These are phyloP conservation scores for Dasypogon diadema DNA, from an alignment of 2,888 invertebrate species.

Conservation along the genomic window DNA sequence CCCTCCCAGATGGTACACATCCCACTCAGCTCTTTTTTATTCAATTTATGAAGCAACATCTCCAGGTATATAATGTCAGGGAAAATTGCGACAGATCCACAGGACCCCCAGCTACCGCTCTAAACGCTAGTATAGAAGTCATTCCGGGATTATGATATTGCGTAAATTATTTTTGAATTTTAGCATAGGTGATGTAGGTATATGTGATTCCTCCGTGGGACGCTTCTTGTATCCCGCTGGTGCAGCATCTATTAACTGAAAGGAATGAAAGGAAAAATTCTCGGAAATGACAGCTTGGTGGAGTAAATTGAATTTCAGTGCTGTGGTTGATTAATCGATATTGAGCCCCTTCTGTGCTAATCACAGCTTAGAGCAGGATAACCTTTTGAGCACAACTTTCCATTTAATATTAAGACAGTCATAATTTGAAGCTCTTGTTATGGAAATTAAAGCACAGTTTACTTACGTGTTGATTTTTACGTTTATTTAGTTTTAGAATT, in stretches of 20 bases:
- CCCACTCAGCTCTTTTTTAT: conserved; percentile 12
- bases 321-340: conserved; percentile 37
- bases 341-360: conserved; percentile 30
- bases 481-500: too few species aligned
- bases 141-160: conserved; percentile 27
- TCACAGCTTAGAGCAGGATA: conserved; percentile 7
- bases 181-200: conserved; percentile 10
- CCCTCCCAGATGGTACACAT: not conserved
- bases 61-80: conserved; percentile 29
- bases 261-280: conserved; percentile 8
- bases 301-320: conserved; percentile 12
- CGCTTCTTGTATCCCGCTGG: not conserved
- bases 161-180: conserved; percentile 47
- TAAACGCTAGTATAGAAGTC: not conserved
- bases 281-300: not conserved
- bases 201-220: not conserved
- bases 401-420: too few species aligned
- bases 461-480: too few species aligned
- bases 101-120: not conserved
- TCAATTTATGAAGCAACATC: conserved; percentile 33
- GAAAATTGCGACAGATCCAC: conserved; percentile 40
- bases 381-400: not conserved
- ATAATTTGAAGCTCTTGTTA: too few species aligned
- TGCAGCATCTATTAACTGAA: conserved; percentile 16
- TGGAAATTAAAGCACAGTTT: too few species aligned